Evolutionary conservation across 2,797 vertebrate genomes (phyloP).

Genomic region (Pantherophis vulpinus): DNA sequence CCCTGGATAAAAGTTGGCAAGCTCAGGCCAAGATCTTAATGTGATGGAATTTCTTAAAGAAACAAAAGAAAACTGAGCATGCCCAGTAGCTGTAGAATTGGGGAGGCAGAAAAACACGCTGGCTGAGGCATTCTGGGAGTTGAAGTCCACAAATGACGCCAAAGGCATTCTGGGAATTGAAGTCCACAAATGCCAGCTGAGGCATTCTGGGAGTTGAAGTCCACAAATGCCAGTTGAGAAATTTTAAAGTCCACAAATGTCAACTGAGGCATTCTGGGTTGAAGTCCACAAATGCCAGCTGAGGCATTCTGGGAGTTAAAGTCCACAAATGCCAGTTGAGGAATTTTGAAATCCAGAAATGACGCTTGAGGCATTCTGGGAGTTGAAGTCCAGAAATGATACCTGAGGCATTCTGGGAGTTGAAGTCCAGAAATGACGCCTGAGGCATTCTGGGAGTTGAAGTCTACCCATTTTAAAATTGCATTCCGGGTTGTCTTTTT

Average conservation of each 20-base stretch:
- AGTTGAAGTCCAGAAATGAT: too few relatives aligned
- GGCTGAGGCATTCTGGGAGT: not conserved
- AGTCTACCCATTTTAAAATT: not conserved
- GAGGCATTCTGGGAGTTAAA: not conserved
- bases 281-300: not conserved
- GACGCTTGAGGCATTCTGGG: too few relatives aligned
- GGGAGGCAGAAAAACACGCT: not conserved
- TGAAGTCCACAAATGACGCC: not conserved
- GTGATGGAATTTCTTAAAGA: not conserved
- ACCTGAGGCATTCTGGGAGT: rapidly evolving
- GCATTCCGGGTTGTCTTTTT: not conserved
- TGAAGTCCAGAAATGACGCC: too few relatives aligned
- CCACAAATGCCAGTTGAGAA: not conserved
- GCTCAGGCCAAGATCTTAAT: not conserved
- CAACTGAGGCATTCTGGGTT: not conserved
- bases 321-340: not conserved
- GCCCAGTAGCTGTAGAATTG: not conserved
- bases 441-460: not conserved
- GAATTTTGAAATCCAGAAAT: not conserved
- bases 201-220: not conserved
- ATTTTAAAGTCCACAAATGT: too few relatives aligned
- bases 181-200: not conserved
- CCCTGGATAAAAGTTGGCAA: not conserved
- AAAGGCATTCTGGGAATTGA: not conserved
- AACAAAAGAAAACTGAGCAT: not conserved